A percentile compares a stretch with the other conserved stretches of the same genome.
These are phyloP conservation scores for Pentalonia nigronervosa DNA, from an alignment of 1,140 invertebrate species.

Conservation along the genomic window DNA sequence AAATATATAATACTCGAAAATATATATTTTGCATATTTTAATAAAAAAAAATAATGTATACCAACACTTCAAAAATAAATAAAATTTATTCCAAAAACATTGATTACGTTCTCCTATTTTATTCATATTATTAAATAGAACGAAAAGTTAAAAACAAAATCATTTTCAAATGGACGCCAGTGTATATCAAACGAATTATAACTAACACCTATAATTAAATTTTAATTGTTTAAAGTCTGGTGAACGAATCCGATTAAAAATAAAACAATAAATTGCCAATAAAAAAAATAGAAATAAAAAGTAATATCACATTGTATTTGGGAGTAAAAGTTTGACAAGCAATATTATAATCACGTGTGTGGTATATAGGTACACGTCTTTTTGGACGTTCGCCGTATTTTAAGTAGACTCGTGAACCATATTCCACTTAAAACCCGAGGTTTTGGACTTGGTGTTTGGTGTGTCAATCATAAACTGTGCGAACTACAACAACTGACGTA, in stretches of 20 bases:
- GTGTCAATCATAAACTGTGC: background rate
- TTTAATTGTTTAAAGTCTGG: background rate
- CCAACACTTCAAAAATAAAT: background rate
- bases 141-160: background rate
- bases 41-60: background rate
- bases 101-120: no score
- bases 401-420: slow-evolving; percentile 40
- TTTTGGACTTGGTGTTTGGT: background rate
- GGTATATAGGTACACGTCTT: background rate
- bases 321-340: background rate
- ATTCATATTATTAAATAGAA: no score
- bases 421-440: slow-evolving; percentile 32
- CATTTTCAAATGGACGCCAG: background rate
- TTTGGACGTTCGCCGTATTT: background rate
- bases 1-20: background rate
- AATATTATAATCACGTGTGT: background rate
- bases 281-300: background rate
- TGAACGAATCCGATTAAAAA: background rate
- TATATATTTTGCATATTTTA: background rate
- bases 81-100: background rate
- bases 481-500: background rate
- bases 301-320: background rate
- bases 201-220: background rate
- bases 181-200: no score
- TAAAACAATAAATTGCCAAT: background rate